These are phyloP conservation scores for Pelecanus crispus DNA, from an alignment of 2,113 vertebrate genomes.

Conservation along the genomic window DNA sequence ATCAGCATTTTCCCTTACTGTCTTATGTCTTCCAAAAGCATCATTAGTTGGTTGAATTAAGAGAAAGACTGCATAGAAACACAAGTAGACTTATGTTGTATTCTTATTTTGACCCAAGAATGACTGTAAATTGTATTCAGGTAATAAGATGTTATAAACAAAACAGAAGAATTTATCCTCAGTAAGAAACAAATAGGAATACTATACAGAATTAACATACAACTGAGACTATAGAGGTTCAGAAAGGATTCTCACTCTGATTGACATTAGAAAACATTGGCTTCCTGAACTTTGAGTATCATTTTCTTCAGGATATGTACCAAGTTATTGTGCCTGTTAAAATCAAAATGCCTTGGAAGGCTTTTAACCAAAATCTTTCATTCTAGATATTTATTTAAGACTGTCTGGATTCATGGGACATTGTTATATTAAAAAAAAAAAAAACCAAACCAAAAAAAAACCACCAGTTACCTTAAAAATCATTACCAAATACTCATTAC, in stretches of 20 bases:
- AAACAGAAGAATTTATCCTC: not conserved
- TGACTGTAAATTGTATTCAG: not conserved
- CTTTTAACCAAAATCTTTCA: not conserved
- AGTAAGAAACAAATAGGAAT: not conserved
- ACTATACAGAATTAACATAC: not conserved
- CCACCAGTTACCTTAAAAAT: not conserved
- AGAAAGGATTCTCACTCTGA: not conserved
- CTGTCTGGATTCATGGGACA: not conserved
- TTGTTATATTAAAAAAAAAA: not conserved
- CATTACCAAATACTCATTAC: not conserved
- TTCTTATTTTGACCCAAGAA: not conserved
- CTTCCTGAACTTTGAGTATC: not conserved
- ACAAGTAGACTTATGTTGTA: not conserved
- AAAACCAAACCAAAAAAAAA: not conserved
- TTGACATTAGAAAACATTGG: not conserved
- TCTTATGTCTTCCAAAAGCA: not conserved
- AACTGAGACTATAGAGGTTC: not conserved
- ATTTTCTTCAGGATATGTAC: not conserved
- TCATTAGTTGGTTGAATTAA: not conserved
- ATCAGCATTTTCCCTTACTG: not conserved
- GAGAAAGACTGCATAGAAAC: not conserved
- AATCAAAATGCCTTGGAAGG: not conserved
- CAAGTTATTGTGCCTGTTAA: not conserved
- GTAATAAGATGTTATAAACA: not conserved
- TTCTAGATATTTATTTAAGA: not conserved